Evolutionary conservation across 37 sponge, comb jelly and placozoan genomes (phyloP).

Genomic region (Cliona cf. orientalis): DNA sequence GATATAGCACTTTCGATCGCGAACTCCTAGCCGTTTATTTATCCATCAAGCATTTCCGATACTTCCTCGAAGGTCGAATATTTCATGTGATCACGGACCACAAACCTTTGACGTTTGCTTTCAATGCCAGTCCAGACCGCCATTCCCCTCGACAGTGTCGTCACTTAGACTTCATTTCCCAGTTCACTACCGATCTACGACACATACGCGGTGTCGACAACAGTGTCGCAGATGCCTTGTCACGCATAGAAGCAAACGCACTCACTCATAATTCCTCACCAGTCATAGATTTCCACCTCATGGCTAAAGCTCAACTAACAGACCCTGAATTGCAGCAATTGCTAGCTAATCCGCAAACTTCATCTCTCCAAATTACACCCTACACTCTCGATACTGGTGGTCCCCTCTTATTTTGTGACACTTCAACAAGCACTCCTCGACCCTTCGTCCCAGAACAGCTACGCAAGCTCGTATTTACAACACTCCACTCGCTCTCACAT

Average conservation of each 20-base stretch:
- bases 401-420: constrained; percentile 46
- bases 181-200: constrained; percentile 69
- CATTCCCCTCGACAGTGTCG: constrained; percentile 59
- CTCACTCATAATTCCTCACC: constrained; percentile 9
- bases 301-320: constrained; percentile 38
- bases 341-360: constrained; percentile 22
- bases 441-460: constrained; percentile 38
- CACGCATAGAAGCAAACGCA: constrained; percentile 43
- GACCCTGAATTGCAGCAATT: constrained; percentile 37
- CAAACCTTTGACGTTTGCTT: constrained; percentile 65
- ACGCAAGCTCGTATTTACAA: constrained; percentile 40
- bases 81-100: constrained; percentile 68
- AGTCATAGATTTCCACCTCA: constrained; percentile 22
- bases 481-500: constrained; percentile 57
- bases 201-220: constrained; percentile 61
- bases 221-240: constrained; percentile 67
- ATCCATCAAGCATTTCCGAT: constrained; percentile 62
- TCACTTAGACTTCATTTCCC: constrained; percentile 67
- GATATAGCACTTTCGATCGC: constrained; percentile 79
- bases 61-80: constrained; percentile 61
- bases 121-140: constrained; percentile 25
- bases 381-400: constrained; percentile 20
- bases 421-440: constrained; percentile 47
- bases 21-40: constrained; percentile 62
- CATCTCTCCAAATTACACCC: constrained; percentile 37